Base-by-base conservation (phyloP, 2,888 invertebrate species). In the Morpho achilles region DNA sequence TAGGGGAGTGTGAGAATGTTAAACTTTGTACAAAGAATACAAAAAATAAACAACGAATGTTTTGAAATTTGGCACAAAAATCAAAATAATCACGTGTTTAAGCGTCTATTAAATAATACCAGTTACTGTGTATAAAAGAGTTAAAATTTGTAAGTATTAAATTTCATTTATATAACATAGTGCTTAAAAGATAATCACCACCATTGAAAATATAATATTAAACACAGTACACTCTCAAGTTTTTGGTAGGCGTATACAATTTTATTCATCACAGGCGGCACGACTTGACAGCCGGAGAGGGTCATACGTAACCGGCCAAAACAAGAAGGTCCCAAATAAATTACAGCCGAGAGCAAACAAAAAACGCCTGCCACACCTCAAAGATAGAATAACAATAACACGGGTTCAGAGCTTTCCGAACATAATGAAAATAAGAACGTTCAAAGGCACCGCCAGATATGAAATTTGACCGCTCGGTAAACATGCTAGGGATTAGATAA, bases 311-410 rank as follows among this genome's bases (percentile, higher is more conserved):
- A 74, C 69, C 65, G 66, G 70, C 70, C 72, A 73, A 73, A 76
- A 76, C 77, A 80, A 81, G 76, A 76, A 75, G 73, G 66, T 69
- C 69, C 73, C 73, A 78, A 80, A 80, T 80, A 81, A 79, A 82
- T 79, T 74, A 79, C 74, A 70, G 67, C 66, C 72, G 69, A 71
- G 73, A 72, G 72, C 78, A 75, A 78, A 80, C 79, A 78, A 79
- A 80, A 71, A 77, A 72, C 67, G 68, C 67, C 73, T 74, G 77
- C 78, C 80, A 80, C 80, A 81, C 79, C 82, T 82, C 77, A 74
- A 75, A 79, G 79, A 80, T 74, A 79, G 79, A 83, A 84, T 82
- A 85, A 86, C 82, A 87, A 86, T 83, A 82, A 82, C 77, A 78
- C 69, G 72, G 80, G 76, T 72, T 74, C 74, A 66, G 65, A 69